Evolutionary conservation across 2,113 vertebrate genomes (phyloP).

Genomic region (Sylvietta virens): DNA sequence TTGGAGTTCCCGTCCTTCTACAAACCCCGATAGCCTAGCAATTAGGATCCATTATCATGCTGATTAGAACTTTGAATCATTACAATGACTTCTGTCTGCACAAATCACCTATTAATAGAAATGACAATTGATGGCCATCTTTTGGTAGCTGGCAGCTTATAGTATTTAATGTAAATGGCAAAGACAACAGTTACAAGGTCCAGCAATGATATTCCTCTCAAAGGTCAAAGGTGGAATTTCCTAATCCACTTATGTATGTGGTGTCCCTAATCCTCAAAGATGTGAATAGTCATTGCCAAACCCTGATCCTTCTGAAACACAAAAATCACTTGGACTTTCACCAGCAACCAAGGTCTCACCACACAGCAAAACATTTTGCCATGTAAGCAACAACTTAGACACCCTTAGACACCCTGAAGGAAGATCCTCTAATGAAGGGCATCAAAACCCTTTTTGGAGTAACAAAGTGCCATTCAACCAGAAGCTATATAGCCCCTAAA

Average conservation of each 20-base stretch:
- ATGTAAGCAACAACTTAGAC: not conserved
- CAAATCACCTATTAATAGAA: slow-evolving; percentile 31
- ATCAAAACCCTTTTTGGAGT: not conserved
- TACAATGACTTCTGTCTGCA: slow-evolving; percentile 23
- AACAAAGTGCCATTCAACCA: not conserved
- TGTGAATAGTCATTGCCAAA: not conserved
- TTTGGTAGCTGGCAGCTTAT: not conserved
- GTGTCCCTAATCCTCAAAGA: not conserved
- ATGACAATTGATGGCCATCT: not conserved
- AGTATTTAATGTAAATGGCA: not conserved
- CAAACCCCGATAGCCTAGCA: no score
- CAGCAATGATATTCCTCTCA: not conserved
- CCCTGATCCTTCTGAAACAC: not conserved
- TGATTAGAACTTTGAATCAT: slow-evolving; percentile 36
- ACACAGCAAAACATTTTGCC: not conserved
- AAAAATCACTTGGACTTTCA: not conserved
- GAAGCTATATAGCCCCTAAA: not conserved
- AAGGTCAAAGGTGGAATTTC: not conserved
- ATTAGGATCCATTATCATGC: slow-evolving; percentile 54
- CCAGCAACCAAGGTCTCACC: not conserved
- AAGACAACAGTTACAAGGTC: not conserved
- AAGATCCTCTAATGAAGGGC: not conserved
- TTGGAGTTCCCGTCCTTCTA: no score
- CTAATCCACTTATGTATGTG: not conserved
- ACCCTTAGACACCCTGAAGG: not conserved